Evolutionary conservation across 1,140 invertebrate species (phyloP).

Genomic region (Pseudomyrmex cubaensis): DNA sequence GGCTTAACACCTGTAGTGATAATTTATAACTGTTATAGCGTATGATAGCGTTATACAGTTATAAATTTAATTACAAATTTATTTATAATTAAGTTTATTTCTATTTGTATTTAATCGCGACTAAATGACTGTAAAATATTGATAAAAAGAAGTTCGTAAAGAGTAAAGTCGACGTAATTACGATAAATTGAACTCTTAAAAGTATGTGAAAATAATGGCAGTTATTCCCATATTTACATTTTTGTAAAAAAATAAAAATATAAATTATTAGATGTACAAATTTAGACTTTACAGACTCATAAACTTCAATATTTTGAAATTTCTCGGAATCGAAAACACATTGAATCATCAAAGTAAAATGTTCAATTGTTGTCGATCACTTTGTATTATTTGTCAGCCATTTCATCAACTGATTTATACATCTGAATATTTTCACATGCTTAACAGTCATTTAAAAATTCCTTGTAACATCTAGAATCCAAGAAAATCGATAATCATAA

Average conservation of each 20-base stretch:
- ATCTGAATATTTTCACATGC: not conserved
- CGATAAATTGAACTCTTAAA: not conserved
- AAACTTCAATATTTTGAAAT: no score
- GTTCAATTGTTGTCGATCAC: no score
- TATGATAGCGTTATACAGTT: not conserved
- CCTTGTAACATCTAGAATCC: no score
- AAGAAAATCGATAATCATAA: constrained; percentile 27
- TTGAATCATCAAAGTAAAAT: no score
- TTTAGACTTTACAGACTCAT: no score
- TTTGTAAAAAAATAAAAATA: no score
- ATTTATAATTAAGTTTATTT: no score
- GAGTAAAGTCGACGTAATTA: not conserved
- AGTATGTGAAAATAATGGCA: not conserved
- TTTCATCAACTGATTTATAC: not conserved
- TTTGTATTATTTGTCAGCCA: not conserved
- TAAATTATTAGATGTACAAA: no score
- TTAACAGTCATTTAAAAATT: not conserved
- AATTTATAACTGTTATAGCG: not conserved
- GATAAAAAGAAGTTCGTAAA: not conserved
- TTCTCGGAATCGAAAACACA: no score
- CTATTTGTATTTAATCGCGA: not conserved
- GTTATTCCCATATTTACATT: not conserved
- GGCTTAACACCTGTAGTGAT: constrained; percentile 28
- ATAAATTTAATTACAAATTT: not conserved
- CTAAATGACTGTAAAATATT: not conserved